A percentile compares a stretch with the other conserved stretches of the same genome.
Conservation (phyloP, 2,113 vertebrate genomes). For the Pica pica region DNA sequence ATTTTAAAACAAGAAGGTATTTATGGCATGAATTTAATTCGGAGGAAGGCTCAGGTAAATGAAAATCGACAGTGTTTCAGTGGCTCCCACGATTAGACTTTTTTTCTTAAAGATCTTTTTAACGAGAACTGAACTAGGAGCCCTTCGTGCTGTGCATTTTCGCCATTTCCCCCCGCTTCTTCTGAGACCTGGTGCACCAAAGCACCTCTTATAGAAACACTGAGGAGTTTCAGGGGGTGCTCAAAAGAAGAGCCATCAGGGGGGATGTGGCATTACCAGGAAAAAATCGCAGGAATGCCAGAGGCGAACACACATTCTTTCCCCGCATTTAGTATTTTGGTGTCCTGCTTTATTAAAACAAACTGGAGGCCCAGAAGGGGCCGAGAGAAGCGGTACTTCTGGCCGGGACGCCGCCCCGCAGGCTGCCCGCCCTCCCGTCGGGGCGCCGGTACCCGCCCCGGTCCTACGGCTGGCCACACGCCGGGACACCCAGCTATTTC, state of each 20-base stretch:
- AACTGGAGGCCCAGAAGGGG: neutral
- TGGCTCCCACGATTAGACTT: rapidly evolving
- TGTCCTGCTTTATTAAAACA: neutral
- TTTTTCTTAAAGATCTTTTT: neutral
- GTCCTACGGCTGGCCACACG: rapidly evolving
- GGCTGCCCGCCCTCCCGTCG: too few species aligned
- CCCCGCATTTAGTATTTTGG: neutral
- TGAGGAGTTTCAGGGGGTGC: neutral
- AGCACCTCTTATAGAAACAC: neutral
- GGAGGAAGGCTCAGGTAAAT: neutral
- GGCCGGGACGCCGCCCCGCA: too few species aligned
- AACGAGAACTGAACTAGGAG: neutral
- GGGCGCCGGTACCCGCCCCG: too few species aligned
- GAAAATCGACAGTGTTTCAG: neutral
- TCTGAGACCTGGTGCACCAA: neutral
- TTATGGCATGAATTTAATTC: neutral
- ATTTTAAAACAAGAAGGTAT: neutral
- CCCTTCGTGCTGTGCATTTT: neutral
- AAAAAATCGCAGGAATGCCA: neutral
- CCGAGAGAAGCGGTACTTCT: neutral
- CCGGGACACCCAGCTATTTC: too few species aligned
- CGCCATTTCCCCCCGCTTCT: rapidly evolving
- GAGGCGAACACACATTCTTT: neutral
- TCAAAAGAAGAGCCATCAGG: neutral
- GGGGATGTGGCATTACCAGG: neutral